These are phyloP conservation scores for Platorchestia sp. DNA, from an alignment of 1,140 invertebrate species.

Conservation along the genomic window DNA sequence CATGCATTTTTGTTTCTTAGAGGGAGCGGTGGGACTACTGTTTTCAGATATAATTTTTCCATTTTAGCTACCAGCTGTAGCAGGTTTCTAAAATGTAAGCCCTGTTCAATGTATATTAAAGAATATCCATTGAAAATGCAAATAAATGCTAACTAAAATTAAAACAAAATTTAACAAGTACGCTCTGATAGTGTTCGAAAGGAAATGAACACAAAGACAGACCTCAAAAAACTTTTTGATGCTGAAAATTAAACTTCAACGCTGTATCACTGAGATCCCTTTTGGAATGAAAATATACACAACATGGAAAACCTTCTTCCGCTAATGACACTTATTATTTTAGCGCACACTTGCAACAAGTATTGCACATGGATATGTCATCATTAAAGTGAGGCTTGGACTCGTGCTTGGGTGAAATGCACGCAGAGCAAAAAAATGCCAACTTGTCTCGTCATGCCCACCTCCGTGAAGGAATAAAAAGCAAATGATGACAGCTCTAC, in stretches of 20 bases:
- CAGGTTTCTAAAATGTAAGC: too few relatives aligned
- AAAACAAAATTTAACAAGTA: background rate
- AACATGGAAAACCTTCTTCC: background rate
- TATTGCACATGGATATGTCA: background rate
- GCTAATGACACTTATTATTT: background rate
- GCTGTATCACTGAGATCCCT: background rate
- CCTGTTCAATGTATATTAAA: background rate
- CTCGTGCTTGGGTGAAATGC: background rate
- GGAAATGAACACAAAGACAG: background rate
- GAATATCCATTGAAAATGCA: background rate
- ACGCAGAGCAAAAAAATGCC: background rate
- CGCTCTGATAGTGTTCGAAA: background rate
- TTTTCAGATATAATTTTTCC: background rate
- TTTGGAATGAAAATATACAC: background rate
- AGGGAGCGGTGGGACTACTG: background rate
- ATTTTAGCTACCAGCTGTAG: too few relatives aligned
- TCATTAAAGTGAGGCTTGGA: background rate
- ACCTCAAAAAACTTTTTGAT: background rate
- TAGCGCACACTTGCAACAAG: background rate
- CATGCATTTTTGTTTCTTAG: background rate
- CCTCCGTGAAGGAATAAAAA: background rate
- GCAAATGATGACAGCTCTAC: background rate
- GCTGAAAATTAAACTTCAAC: background rate
- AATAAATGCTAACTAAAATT: background rate
- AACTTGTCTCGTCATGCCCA: background rate